Conservation (phyloP, 2,888 invertebrate species). For the Microplitis manilae region DNA sequence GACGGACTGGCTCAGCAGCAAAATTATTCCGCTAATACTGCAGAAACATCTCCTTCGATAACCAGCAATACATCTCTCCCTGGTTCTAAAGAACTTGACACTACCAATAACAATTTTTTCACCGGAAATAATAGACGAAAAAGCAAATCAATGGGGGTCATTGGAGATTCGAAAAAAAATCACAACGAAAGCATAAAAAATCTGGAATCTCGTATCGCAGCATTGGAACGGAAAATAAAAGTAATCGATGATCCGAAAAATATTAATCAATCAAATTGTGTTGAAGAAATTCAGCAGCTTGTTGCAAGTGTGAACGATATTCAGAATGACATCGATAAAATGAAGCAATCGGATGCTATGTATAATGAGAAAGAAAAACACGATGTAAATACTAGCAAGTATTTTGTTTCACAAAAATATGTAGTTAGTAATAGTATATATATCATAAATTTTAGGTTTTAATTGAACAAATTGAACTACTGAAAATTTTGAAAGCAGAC, state of each 20-base stretch:
- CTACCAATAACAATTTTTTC: not conserved
- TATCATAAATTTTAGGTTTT: conserved; percentile 71
- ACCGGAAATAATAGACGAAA: not conserved
- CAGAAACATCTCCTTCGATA: not conserved
- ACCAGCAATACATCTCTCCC: not conserved
- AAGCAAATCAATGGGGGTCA: not conserved
- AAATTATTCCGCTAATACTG: not conserved
- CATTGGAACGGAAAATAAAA: conserved; percentile 65
- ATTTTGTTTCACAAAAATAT: not conserved
- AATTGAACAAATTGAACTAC: conserved; percentile 78
- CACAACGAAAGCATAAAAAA: conserved; percentile 32
- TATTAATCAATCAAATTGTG: conserved; percentile 11
- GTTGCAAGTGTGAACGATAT: conserved; percentile 68
- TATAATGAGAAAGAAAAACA: not conserved
- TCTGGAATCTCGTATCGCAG: conserved; percentile 48
- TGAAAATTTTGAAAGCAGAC: conserved; percentile 80
- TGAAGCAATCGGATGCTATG: conserved; percentile 64
- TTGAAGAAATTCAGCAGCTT: conserved; percentile 61
- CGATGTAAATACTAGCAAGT: too few relatives aligned
- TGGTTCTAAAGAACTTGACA: not conserved
- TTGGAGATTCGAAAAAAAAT: conserved; percentile 22
- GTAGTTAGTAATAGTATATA: conserved; percentile 5
- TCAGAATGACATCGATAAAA: conserved; percentile 70
- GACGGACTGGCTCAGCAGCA: not conserved
- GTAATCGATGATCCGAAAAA: conserved; percentile 33